Evolutionary conservation across 2,113 vertebrate species (phyloP).

Genomic region (Mirza zaza): DNA sequence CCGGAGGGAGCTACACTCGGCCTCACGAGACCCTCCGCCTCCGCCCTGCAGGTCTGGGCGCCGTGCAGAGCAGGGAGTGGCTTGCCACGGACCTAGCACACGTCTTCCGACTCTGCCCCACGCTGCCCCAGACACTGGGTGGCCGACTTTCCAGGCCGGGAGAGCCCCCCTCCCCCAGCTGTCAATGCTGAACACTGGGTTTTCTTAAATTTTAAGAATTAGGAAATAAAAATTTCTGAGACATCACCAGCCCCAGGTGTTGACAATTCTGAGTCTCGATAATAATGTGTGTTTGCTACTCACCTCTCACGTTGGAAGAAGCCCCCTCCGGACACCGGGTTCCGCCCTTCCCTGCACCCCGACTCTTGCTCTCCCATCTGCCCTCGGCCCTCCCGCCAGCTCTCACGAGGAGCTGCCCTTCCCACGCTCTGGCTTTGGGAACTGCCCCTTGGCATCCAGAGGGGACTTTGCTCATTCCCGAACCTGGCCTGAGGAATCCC

Average conservation of each 20-base stretch:
- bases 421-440: not conserved
- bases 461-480: not conserved
- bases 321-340: not conserved
- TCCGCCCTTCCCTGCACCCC: not conserved
- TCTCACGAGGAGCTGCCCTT: not conserved
- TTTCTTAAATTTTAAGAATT: not conserved
- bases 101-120: not conserved
- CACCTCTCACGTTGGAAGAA: not conserved
- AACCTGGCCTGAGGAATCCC: not conserved
- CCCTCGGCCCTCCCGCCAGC: too few species aligned
- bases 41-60: not conserved
- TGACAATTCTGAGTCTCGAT: not conserved
- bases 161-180: not conserved
- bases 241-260: too few species aligned
- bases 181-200: not conserved
- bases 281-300: not conserved
- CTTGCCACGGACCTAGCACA: not conserved
- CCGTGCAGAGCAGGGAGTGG: not conserved
- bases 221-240: not conserved
- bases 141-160: not conserved
- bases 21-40: not conserved
- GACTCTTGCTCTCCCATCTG: not conserved
- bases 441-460: not conserved
- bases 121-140: not conserved
- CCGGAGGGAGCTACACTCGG: not conserved